These are phyloP conservation scores for Heteromurus nitidus DNA, from an alignment of 2,888 invertebrate genomes.

Conservation along the genomic window DNA sequence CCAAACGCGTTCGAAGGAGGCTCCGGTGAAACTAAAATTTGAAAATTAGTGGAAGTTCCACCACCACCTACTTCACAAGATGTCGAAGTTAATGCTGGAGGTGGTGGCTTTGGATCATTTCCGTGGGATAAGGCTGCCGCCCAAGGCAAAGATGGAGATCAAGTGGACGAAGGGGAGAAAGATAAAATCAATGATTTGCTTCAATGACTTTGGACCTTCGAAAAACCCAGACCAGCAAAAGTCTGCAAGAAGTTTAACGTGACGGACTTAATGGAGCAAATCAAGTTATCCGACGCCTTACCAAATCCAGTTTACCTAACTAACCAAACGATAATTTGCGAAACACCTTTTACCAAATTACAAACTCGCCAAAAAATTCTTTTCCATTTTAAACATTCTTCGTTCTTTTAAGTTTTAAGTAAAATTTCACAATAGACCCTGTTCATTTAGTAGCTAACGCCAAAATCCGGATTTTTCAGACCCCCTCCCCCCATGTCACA, in stretches of 20 bases:
- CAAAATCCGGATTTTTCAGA: too few species aligned
- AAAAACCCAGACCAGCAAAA: constrained; percentile 76
- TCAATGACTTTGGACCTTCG: constrained; percentile 82
- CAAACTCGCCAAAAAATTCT: too few species aligned
- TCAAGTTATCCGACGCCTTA: too few species aligned
- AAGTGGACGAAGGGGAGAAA: constrained; percentile 68
- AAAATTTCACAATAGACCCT: too few species aligned
- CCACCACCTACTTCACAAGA: constrained; percentile 2
- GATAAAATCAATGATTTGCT: constrained; percentile 82
- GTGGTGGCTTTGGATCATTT: constrained; percentile 64
- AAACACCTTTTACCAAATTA: too few species aligned
- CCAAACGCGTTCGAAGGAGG: neutral
- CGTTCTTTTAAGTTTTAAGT: too few species aligned
- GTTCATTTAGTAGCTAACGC: too few species aligned
- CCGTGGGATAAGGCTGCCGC: constrained; percentile 38
- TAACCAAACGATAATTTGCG: too few species aligned
- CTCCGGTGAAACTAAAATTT: neutral
- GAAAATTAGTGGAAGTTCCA: neutral
- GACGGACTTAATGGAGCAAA: constrained; percentile 80
- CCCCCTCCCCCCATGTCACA: too few species aligned
- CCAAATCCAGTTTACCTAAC: too few species aligned
- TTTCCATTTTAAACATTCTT: too few species aligned
- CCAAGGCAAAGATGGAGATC: constrained; percentile 18
- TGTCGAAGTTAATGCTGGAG: neutral
- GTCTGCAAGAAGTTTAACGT: constrained; percentile 90